These are phyloP conservation scores for Tarsius wallacei DNA, from an alignment of 2,797 vertebrate genomes.

Conservation along the genomic window DNA sequence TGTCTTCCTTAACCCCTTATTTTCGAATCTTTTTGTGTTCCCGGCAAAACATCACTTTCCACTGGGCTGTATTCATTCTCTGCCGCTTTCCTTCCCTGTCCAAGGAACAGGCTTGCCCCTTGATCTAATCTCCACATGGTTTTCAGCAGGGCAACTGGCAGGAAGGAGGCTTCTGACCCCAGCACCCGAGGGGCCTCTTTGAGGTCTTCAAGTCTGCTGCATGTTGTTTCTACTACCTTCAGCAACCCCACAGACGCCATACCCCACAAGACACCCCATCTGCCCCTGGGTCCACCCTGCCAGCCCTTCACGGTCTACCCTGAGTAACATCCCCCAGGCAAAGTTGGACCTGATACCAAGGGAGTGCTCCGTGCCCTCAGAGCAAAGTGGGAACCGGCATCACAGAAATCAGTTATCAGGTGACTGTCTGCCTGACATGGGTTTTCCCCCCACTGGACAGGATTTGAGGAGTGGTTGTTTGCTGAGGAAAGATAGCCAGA, in stretches of 20 bases:
- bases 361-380: background rate
- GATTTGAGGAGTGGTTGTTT: too few relatives aligned
- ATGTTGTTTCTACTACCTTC: rapidly evolving
- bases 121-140: rapidly evolving
- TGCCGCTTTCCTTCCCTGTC: rapidly evolving
- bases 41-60: background rate
- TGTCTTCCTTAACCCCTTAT: background rate
- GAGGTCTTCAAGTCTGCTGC: too few relatives aligned
- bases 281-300: background rate
- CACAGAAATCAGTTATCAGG: too few relatives aligned
- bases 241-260: rapidly evolving
- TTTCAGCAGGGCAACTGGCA: rapidly evolving
- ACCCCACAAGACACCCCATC: background rate
- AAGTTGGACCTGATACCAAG: background rate
- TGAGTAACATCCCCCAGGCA: background rate
- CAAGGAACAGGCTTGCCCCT: rapidly evolving
- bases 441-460: background rate
- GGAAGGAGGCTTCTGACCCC: rapidly evolving
- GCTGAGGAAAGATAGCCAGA: too few relatives aligned
- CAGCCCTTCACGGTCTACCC: background rate
- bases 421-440: too few relatives aligned
- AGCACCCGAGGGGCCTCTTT: background rate
- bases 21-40: background rate
- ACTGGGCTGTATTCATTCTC: rapidly evolving
- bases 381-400: background rate